A percentile compares a stretch with the other conserved stretches of the same genome.
Conservation (phyloP, 2,113 vertebrate genomes). For the Myotis yumanensis region DNA sequence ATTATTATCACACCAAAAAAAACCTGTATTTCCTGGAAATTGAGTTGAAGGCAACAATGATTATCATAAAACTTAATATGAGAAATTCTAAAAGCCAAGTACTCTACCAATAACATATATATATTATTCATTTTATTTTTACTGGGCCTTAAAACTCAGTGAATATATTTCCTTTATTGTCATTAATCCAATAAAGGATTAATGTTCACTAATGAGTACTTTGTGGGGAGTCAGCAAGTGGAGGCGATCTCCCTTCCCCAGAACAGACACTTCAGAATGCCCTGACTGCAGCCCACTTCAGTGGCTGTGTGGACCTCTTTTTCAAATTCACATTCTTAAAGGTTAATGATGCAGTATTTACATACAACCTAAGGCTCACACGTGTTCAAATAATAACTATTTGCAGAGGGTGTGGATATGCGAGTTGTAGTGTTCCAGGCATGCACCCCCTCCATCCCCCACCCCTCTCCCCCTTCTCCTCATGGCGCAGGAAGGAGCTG, state of each 20-base stretch:
- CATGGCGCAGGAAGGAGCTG: not conserved
- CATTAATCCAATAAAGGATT: not conserved
- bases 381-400: not conserved
- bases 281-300: not conserved
- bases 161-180: not conserved
- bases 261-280: not conserved
- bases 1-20: not conserved
- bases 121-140: constrained; percentile 6
- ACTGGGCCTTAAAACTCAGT: not conserved
- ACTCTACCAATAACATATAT: not conserved
- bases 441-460: too few relatives aligned
- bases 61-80: not conserved
- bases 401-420: not conserved
- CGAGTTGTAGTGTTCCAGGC: not conserved
- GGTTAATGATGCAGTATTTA: not conserved
- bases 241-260: not conserved
- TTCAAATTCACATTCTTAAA: not conserved
- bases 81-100: constrained; percentile 1
- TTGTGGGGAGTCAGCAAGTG: not conserved
- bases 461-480: rapidly evolving
- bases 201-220: not conserved
- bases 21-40: not conserved
- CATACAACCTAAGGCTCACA: not conserved
- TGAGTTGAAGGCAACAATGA: not conserved
- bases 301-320: not conserved